These are phyloP conservation scores for Dolichomitus sp. DNA, from an alignment of 2,888 invertebrate species.

Conservation along the genomic window DNA sequence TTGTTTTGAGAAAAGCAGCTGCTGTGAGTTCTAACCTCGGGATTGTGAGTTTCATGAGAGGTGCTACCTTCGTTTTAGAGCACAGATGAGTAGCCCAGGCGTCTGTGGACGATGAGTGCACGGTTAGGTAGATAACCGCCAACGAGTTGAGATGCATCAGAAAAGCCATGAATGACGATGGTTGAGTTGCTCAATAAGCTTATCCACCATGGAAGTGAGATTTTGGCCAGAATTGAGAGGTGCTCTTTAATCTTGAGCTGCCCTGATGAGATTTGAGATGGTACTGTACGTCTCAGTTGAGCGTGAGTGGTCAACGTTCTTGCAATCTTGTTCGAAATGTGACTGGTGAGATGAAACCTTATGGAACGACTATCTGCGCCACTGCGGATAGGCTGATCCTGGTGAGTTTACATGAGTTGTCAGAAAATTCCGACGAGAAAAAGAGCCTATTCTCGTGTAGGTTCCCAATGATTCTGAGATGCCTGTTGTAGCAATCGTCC, in stretches of 20 bases:
- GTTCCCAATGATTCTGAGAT: conserved; percentile 33
- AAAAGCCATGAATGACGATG: no score
- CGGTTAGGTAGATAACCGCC: no score
- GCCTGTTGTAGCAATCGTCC: no score
- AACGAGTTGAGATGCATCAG: conserved; percentile 63
- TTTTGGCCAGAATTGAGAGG: conserved; percentile 38
- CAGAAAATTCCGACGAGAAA: conserved; percentile 14
- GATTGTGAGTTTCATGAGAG: no score
- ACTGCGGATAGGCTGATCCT: conserved; percentile 45
- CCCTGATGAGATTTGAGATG: neutral
- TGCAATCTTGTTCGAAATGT: conserved; percentile 50
- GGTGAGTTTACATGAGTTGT: neutral
- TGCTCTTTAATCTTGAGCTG: conserved; percentile 59
- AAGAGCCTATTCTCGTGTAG: neutral
- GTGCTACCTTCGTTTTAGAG: conserved; percentile 64
- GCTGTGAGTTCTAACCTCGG: no score
- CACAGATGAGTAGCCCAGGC: no score
- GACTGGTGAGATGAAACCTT: conserved; percentile 58
- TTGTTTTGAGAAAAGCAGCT: no score
- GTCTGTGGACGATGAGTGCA: no score
- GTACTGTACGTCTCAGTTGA: no score
- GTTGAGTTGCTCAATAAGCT: no score
- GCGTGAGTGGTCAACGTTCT: conserved; percentile 51
- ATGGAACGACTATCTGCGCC: conserved; percentile 55
- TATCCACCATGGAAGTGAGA: conserved; percentile 64